phyloP scores from a whole-genome alignment of 1,140 invertebrate species.

The Drosophila novamexicana region DNA sequence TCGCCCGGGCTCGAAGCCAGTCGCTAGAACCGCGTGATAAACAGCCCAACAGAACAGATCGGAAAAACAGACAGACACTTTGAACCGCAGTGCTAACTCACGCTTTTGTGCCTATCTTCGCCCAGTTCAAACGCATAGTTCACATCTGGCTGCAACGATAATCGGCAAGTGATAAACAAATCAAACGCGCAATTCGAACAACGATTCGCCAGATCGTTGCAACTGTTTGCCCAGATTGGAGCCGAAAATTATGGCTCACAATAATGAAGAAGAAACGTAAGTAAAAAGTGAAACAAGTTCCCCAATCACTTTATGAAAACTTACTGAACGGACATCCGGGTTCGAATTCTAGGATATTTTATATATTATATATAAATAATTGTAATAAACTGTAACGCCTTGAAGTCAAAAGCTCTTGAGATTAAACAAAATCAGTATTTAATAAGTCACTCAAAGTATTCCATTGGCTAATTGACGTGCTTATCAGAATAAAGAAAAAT shows the following conservation, averaged over 20 bases:
- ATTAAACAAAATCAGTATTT: slow-evolving; percentile 1
- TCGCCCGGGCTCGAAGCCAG: slow-evolving; percentile 69
- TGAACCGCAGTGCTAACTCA: slow-evolving; percentile 1
- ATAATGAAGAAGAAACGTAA: slow-evolving; percentile 62
- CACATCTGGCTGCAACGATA: slow-evolving; percentile 6
- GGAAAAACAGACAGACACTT: slow-evolving; percentile 2
- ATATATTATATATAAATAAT: no score
- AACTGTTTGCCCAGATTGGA: slow-evolving; percentile 6
- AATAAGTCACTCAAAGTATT: neutral
- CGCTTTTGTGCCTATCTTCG: slow-evolving; percentile 24
- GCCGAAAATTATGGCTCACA: slow-evolving; percentile 56
- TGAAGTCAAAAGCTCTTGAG: no score
- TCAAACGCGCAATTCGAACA: slow-evolving; percentile 33
- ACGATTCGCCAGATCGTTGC: slow-evolving; percentile 20
- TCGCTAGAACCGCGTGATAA: slow-evolving; percentile 45
- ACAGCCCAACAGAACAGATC: neutral
- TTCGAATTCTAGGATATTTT: no score
- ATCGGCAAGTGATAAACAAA: slow-evolving; percentile 46
- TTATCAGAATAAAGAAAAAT: neutral
- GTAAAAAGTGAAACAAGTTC: slow-evolving; percentile 43
- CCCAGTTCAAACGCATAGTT: slow-evolving; percentile 32
- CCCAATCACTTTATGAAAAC: neutral
- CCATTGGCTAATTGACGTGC: neutral
- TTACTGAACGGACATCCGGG: neutral
- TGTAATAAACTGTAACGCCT: no score